These are phyloP conservation scores for Dolichopus griseipennis DNA, from an alignment of 2,888 invertebrate genomes.

Conservation along the genomic window DNA sequence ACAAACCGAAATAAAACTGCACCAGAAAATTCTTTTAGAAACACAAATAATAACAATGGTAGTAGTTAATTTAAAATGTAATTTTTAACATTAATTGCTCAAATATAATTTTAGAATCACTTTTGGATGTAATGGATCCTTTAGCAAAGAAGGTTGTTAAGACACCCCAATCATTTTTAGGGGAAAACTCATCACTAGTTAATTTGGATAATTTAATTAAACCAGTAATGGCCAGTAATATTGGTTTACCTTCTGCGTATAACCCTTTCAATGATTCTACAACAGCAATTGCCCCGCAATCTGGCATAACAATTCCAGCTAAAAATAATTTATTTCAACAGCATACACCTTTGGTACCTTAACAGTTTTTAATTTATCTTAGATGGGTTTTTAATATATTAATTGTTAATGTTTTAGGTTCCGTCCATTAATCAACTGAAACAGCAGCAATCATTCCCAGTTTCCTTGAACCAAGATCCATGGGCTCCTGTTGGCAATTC, in stretches of 20 bases:
- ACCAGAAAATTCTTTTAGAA: conserved; percentile 32
- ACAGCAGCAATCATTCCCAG: conserved; percentile 43
- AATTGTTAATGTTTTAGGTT: conserved; percentile 30
- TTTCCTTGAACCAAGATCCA: conserved; percentile 43
- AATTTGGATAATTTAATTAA: conserved; percentile 94
- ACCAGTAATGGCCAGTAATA: conserved; percentile 41
- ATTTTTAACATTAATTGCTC: background rate
- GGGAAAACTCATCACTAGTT: conserved; percentile 92
- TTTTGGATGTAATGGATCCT: conserved; percentile 43
- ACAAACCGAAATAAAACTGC: conserved; percentile 60
- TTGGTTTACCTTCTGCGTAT: conserved; percentile 35
- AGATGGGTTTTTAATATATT: background rate
- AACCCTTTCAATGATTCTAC: conserved; percentile 42
- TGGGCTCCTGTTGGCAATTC: conserved; percentile 40
- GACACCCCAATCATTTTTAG: conserved; percentile 92
- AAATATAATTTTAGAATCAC: conserved; percentile 29
- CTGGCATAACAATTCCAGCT: conserved; percentile 32
- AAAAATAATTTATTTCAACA: conserved; percentile 54
- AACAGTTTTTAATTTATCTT: background rate
- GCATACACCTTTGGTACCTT: conserved; percentile 42
- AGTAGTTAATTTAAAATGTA: conserved; percentile 25
- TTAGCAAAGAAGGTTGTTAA: conserved; percentile 48
- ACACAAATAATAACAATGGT: conserved; percentile 42
- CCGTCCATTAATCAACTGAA: conserved; percentile 46
- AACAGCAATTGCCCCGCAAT: conserved; percentile 9